Evolutionary conservation across 1,140 invertebrate species (phyloP), one percentile per base, ranked within the genome.

Genomic region (Hyles euphorbiae): DNA sequence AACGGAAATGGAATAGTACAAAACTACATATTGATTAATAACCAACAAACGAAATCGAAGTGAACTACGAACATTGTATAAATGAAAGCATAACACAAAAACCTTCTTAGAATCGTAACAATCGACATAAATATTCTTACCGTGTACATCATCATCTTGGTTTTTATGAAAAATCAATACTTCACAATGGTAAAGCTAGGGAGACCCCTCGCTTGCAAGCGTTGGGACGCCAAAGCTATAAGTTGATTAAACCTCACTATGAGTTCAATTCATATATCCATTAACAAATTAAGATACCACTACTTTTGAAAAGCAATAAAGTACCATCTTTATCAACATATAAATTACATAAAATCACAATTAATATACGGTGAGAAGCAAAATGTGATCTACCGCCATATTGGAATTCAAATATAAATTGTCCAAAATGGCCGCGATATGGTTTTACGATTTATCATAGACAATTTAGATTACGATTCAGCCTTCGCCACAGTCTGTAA

Each of bases 61-160:
- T 22, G 22, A 22, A 22, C 22, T 22, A 22, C 0, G 22, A 22
- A 0, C 22, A 22, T 22, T 22, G 22, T 22, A 22, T 22, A 22
- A 22, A 22, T 22, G 22, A 1, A 22, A 22, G 22, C 22, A 22
- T 22, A 22, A 22, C 22, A 22, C 22, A 22, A 22, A 22, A 22
- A 22, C 22, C 22, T 22, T 22, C 22, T 22, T 22, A 22, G 22
- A 22, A 22, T 22, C 22, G 22, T 22, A 22, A 22, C 22, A 22
- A 40, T 5, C 36, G 8, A 40, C 8, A 40, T 5, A 40, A 40
- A 33, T 34, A 46, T 6, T 54, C 80, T 80, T 81, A 85, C 82
- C 82, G 82, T 85, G 57, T 85, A 85, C 82, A 85, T 85, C 80
- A 85, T 81, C 81, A 83, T 82, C 63, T 74, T 80, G 50, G 60